phyloP scores from a whole-genome alignment of 2,113 vertebrate species.

The Potamarius usumacintae region DNA sequence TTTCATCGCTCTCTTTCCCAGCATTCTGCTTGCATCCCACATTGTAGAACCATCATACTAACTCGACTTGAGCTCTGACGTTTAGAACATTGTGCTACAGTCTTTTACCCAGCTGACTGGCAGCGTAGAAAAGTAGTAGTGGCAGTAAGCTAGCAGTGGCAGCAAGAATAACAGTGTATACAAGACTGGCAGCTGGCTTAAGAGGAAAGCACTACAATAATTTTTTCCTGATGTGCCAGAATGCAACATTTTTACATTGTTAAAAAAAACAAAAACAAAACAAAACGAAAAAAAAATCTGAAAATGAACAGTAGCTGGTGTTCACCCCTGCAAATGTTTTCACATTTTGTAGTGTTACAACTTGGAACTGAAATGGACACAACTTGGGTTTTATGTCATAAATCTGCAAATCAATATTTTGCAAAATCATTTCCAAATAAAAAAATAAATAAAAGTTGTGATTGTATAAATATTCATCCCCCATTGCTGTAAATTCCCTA shows the following conservation, averaged over 20 bases:
- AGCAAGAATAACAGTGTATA: conserved; percentile 45
- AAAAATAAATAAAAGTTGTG: not conserved
- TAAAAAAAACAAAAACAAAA: not conserved
- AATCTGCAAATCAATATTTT: not conserved
- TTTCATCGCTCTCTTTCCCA: not conserved
- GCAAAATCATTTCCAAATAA: not conserved
- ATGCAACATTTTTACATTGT: not conserved
- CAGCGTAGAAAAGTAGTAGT: conserved; percentile 15
- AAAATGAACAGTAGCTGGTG: not conserved
- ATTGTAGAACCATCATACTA: not conserved
- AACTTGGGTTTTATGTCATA: not conserved
- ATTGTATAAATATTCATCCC: not conserved
- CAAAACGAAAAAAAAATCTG: not conserved
- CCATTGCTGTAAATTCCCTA: not conserved
- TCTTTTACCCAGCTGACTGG: conserved; percentile 16
- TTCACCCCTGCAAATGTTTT: not conserved
- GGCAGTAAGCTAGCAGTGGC: conserved; percentile 35
- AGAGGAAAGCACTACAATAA: not conserved
- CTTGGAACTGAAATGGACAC: not conserved
- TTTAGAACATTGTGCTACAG: not conserved
- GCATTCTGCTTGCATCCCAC: not conserved
- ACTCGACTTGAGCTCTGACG: conserved; percentile 2
- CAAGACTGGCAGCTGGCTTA: not conserved
- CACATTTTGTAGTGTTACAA: not conserved
- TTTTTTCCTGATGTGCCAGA: not conserved